Base-by-base conservation (phyloP, 1,140 invertebrate genomes). In the Octopus sinensis region DNA sequence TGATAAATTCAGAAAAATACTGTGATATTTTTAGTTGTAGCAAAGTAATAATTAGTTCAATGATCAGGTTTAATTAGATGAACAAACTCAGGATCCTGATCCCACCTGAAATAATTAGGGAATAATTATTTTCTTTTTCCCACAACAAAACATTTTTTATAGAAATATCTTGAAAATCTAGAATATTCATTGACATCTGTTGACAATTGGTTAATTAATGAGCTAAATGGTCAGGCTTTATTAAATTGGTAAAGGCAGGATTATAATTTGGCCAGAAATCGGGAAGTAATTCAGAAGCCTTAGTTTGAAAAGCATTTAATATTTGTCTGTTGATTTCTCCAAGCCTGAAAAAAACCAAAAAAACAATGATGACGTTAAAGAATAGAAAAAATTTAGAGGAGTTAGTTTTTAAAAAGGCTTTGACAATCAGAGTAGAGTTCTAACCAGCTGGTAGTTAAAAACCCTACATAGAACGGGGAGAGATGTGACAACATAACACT, bases 191-290 rank as follows among this genome's bases (percentile, higher is more conserved):
- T 43, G 30, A 43, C 30, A 43, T 43, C 30, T 43, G 30, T 43
- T 43, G 30, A 43, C 30, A 43, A 43, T 43, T 43, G 30, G 30
- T 43, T 43, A 43, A 43, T 43, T 43, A 43, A 43, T 43, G 30
- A 43, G 30, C 30, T 43, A 43, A 43, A 43, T 43, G 30, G 30
- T 43, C 30, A 43, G 78, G 51, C 23, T 56, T 17, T 73, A 75
- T 53, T 7, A 89, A 81, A 51, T 82, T 79, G 23, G 88, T 85
- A 77, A 83, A 88, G 10, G 84, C 68, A 52, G 84, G 80, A 79
- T 90, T 87, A 78, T 89, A 90, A 10, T 87, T 80, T 56, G 88
- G 88, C 88, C 87, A 89, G 78, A 85, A 89, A 77, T 89, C 81
- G n/a, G 88, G 88, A 78, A 78, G 83, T 43, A 89, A 71, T 81